phyloP scores from a whole-genome alignment of 2,888 invertebrate species.

The Tetragonisca angustula region DNA sequence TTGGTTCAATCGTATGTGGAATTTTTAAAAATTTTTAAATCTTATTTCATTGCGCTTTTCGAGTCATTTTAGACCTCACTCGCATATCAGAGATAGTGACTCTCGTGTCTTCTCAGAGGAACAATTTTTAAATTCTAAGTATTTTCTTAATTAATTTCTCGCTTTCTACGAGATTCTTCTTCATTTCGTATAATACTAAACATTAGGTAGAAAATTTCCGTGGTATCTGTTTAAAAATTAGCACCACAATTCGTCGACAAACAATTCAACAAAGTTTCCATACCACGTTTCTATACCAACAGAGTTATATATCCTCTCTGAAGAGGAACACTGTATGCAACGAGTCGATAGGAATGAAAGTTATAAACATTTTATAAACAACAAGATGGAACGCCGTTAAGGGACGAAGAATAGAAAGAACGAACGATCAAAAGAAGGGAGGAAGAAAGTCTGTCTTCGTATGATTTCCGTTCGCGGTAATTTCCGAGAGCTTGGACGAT shows the following conservation, averaged over 20 bases:
- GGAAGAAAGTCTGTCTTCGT: constrained; percentile 25
- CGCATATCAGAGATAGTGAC: too few relatives aligned
- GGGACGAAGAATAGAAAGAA: neutral
- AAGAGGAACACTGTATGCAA: neutral
- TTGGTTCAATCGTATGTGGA: neutral
- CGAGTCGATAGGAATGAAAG: neutral
- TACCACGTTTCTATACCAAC: neutral
- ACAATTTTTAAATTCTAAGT: too few relatives aligned
- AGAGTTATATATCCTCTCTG: neutral
- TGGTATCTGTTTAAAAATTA: neutral
- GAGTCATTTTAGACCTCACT: too few relatives aligned
- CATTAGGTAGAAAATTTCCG: too few relatives aligned
- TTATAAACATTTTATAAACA: constrained; percentile 24
- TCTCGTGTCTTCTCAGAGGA: too few relatives aligned
- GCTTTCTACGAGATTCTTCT: too few relatives aligned
- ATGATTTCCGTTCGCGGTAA: constrained; percentile 42
- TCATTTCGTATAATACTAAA: too few relatives aligned
- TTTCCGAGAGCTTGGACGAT: constrained; percentile 21
- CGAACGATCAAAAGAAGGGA: neutral
- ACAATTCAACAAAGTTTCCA: neutral
- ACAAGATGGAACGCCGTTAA: neutral
- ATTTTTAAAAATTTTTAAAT: too few relatives aligned
- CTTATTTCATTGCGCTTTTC: too few relatives aligned
- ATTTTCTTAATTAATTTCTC: too few relatives aligned
- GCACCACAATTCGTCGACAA: neutral